Conservation (phyloP, 2,888 invertebrate species). For the Drosophila neonasuta region DNA sequence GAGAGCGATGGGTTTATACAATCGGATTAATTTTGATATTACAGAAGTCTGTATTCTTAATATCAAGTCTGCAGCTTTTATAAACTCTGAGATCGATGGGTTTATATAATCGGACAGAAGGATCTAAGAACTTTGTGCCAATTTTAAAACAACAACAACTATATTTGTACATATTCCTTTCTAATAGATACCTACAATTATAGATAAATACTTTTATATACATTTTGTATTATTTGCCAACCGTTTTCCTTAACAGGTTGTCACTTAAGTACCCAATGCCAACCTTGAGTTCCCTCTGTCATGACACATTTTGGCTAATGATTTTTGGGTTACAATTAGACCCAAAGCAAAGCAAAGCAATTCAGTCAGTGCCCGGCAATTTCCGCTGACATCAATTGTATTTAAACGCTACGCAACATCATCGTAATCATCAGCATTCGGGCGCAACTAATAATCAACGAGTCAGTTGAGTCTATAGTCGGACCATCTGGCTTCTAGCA, state of each 20-base stretch:
- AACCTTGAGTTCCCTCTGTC: neutral
- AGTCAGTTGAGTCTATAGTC: conserved; percentile 15
- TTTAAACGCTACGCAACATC: conserved; percentile 29
- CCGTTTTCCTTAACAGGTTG: neutral
- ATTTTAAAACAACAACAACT: no score
- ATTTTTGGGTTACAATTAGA: conserved; percentile 10
- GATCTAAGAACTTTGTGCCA: no score
- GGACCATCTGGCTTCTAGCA: conserved; percentile 56
- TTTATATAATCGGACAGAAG: no score
- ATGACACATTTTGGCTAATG: conserved; percentile 19
- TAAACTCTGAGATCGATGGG: neutral
- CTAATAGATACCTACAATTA: no score
- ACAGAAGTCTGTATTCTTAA: no score
- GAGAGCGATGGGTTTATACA: neutral
- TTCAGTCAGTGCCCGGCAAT: conserved; percentile 41
- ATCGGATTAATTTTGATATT: no score
- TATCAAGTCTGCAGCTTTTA: neutral
- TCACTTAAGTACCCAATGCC: neutral
- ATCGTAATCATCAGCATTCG: conserved; percentile 25
- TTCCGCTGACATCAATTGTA: conserved; percentile 71
- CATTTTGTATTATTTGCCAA: neutral
- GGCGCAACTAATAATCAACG: conserved; percentile 51
- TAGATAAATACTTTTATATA: neutral
- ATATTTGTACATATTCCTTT: neutral
- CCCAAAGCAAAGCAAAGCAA: neutral